These are phyloP conservation scores for Formicarius rufipectus DNA, from an alignment of 2,113 vertebrate genomes.

Conservation along the genomic window DNA sequence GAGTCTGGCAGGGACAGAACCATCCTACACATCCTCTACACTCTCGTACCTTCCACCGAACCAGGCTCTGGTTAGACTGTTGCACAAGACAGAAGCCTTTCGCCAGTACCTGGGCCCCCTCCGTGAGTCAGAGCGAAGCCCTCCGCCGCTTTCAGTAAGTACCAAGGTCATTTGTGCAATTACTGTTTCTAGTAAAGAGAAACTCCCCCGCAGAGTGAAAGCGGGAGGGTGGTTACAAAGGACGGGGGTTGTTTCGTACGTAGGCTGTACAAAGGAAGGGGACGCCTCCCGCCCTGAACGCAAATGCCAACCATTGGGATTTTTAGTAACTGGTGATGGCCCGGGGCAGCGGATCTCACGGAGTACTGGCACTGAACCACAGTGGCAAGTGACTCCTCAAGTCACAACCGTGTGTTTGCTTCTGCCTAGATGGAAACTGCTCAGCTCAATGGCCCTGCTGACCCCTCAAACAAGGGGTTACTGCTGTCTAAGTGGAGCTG, in stretches of 20 bases:
- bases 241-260: neutral
- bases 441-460: neutral
- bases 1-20: neutral
- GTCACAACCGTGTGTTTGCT: neutral
- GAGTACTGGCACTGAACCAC: neutral
- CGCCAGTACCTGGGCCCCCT: neutral
- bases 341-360: neutral
- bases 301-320: neutral
- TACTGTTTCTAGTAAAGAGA: slow-evolving; percentile 58
- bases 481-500: neutral
- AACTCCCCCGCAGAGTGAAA: neutral
- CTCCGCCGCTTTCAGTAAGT: slow-evolving; percentile 47
- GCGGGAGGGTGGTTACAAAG: neutral
- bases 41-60: neutral
- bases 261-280: neutral
- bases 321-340: neutral
- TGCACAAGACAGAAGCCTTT: neutral
- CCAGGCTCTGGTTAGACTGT: neutral
- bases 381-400: neutral
- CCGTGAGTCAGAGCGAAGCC: slow-evolving; percentile 30
- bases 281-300: neutral
- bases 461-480: neutral
- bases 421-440: neutral
- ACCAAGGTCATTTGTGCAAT: neutral
- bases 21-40: rapidly evolving